A percentile compares a stretch with the other conserved stretches of the same genome.
Evolutionary conservation across 2,888 invertebrate species (phyloP).

Genomic region (Scaptomyza flava): DNA sequence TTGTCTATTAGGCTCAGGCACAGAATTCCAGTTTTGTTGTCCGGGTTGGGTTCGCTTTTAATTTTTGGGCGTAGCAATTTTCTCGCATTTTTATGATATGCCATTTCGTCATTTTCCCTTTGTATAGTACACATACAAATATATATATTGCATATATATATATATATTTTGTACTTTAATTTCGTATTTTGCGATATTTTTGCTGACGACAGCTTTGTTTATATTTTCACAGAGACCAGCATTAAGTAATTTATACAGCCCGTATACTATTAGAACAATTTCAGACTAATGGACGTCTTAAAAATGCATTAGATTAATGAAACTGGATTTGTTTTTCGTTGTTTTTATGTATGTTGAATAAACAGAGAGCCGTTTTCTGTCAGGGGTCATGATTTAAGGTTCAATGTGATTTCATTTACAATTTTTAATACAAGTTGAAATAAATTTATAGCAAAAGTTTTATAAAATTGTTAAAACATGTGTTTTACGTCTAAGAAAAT

Average conservation of each 20-base stretch:
- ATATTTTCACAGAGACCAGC: slow-evolving; percentile 39
- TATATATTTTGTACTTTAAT: slow-evolving; percentile 61
- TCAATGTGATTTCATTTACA: not conserved
- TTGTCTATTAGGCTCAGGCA: slow-evolving; percentile 52
- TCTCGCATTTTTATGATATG: slow-evolving; percentile 67
- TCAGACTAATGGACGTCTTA: slow-evolving; percentile 54
- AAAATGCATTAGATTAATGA: slow-evolving; percentile 69
- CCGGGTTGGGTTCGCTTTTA: slow-evolving; percentile 42
- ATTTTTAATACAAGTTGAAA: not conserved
- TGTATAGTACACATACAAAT: slow-evolving; percentile 16
- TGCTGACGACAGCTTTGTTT: slow-evolving; percentile 46
- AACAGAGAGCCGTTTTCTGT: not conserved
- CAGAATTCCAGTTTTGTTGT: slow-evolving; percentile 16
- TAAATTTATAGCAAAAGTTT: not conserved
- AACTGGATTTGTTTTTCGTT: slow-evolving; percentile 44
- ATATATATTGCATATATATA: slow-evolving; percentile 18
- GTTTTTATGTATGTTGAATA: not conserved
- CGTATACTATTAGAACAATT: slow-evolving; percentile 55
- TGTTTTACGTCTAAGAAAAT: too few relatives aligned
- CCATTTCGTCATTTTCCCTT: slow-evolving; percentile 55
- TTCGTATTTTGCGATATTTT: slow-evolving; percentile 45
- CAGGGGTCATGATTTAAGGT: slow-evolving; percentile 12
- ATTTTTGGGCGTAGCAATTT: slow-evolving; percentile 72
- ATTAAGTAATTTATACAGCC: slow-evolving; percentile 61
- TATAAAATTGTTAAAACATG: too few relatives aligned